Percentiles rank a stretch among this genome's conserved stretches.
phyloP scores from a whole-genome alignment of 2,888 invertebrate genomes.

The Drosophila mimetica region DNA sequence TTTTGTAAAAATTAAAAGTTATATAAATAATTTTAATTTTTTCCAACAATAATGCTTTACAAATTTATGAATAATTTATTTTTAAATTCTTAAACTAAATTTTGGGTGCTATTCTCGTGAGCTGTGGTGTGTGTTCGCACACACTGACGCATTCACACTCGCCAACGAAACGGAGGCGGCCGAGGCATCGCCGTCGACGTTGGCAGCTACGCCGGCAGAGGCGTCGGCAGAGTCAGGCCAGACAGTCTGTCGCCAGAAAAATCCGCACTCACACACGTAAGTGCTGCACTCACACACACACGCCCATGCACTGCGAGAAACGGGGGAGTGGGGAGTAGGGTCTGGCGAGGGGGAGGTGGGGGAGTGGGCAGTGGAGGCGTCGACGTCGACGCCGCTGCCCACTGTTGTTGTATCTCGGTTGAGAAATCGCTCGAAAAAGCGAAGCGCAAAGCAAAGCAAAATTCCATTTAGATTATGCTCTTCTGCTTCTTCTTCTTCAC shows the following conservation, averaged over 20 bases:
- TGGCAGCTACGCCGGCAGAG: slow-evolving; percentile 23
- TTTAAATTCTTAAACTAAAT: no score
- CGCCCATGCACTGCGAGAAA: slow-evolving; percentile 33
- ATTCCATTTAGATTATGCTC: slow-evolving; percentile 75
- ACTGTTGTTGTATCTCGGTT: slow-evolving; percentile 50
- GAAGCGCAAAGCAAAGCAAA: slow-evolving; percentile 66
- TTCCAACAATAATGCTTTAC: no score
- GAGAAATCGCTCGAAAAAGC: slow-evolving; percentile 62
- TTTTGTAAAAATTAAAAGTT: no score
- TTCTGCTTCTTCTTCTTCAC: slow-evolving; percentile 26
- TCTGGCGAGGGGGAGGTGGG: neutral
- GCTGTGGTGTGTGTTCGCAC: neutral
- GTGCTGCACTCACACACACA: slow-evolving; percentile 46
- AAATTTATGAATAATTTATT: no score
- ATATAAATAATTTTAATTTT: no score
- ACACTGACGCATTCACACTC: slow-evolving; percentile 52
- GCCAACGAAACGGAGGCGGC: slow-evolving; percentile 44
- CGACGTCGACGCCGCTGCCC: slow-evolving; percentile 41
- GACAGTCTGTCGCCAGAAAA: slow-evolving; percentile 62
- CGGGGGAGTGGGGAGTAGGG: slow-evolving; percentile 1
- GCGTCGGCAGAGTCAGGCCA: slow-evolving; percentile 58
- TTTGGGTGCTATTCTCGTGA: slow-evolving; percentile 1
- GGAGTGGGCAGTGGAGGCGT: slow-evolving; percentile 8
- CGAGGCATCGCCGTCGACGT: slow-evolving; percentile 34
- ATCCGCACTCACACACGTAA: slow-evolving; percentile 49